Evolutionary conservation across 2,797 vertebrate genomes (phyloP), one percentile per base, ranked within the genome.

Genomic region (Muscicapa comitata): DNA sequence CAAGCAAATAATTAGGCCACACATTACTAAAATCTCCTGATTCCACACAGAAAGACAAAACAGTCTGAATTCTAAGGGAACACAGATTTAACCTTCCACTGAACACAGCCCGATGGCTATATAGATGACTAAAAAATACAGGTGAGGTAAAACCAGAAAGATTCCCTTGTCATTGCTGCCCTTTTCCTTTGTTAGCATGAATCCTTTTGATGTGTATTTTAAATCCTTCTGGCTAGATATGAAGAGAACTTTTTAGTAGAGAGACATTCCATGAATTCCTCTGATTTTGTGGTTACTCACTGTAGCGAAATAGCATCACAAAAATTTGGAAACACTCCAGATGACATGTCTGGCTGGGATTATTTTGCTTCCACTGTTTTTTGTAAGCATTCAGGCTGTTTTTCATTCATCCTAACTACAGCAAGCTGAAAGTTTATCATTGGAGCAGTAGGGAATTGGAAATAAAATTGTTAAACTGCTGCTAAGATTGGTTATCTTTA

Each of bases 241-340:
- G 37, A 94, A 91, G 92, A 65, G 86, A 81, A 89, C 55, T 75
- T 95, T 94, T 67, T 65, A 85, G 81, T 77, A 81, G 57, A 95
- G 93, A 93, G 86, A 91, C 93, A 94, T 96, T 95, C 93, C 92
- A 79, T 7, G 28, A 86, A 94, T 96, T 94, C 94, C 65, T 90
- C 42, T 86, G 72, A 95, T 88, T 90, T 87, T 94, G 90, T 95
- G 77, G 88, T 95, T 97, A 90, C 57, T 90, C 74, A n/a, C 45
- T 87, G 71, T 54, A 95, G 93, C 45, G 5, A 82, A 93, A 92
- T 10, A 85, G 47, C 71, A 86, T 89, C 94, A 91, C 31, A 95
- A 71, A 76, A 57, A 92, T 74, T 40, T 89, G 90, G 93, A 92
- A 93, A 65, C 63, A 65, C 86, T 82, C 81, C 80, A 88, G 71